These are phyloP conservation scores for Clarias fuscus DNA, from an alignment of 2,797 vertebrate genomes.

Conservation along the genomic window DNA sequence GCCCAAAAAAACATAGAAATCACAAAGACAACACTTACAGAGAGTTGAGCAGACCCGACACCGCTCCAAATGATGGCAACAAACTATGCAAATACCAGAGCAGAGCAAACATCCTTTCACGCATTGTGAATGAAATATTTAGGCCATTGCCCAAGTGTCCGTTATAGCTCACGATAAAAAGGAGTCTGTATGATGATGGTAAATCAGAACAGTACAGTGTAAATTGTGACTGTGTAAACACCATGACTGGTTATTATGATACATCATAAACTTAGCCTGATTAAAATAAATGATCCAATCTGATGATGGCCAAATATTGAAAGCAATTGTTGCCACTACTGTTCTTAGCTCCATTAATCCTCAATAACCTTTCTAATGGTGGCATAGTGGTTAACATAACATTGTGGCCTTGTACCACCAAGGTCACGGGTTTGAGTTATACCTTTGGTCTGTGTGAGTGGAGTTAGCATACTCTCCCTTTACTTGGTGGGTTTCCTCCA, in stretches of 20 bases:
- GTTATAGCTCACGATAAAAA: neutral
- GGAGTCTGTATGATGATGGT: neutral
- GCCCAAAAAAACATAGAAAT: neutral
- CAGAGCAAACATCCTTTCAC: neutral
- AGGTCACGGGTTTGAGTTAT: too few relatives aligned
- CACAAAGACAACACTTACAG: neutral
- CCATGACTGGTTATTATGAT: slow-evolving; percentile 1
- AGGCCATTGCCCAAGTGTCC: neutral
- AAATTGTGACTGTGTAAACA: neutral
- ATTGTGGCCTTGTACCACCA: too few relatives aligned
- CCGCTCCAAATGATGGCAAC: neutral
- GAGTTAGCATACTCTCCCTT: too few relatives aligned
- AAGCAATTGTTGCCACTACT: neutral
- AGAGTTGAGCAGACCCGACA: neutral
- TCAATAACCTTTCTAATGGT: neutral
- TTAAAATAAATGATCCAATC: neutral
- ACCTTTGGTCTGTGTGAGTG: too few relatives aligned
- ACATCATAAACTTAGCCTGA: neutral
- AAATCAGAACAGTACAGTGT: neutral
- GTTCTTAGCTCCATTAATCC: neutral
- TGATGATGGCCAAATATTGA: neutral
- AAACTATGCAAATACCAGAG: slow-evolving; percentile 4
- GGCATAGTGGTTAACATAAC: too few relatives aligned
- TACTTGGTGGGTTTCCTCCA: too few relatives aligned
- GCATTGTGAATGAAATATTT: neutral